These are phyloP conservation scores for Trichopoda pennipes DNA, from an alignment of 2,888 invertebrate species.

Conservation along the genomic window DNA sequence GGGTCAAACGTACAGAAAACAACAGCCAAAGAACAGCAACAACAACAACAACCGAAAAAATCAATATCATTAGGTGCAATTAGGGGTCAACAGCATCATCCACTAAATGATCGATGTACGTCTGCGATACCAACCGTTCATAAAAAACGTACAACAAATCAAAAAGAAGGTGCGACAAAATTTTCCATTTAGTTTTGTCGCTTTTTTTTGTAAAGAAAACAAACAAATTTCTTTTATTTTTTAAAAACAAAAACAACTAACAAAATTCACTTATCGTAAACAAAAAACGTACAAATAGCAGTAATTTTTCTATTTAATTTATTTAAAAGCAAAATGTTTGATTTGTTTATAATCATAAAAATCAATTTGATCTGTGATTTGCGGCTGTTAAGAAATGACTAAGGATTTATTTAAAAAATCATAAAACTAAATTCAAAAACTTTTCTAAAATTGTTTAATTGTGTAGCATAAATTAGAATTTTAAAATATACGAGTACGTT, in stretches of 20 bases:
- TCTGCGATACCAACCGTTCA: slow-evolving; percentile 83
- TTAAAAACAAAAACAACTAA: slow-evolving; percentile 45
- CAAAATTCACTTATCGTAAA: slow-evolving; percentile 43
- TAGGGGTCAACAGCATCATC: slow-evolving; percentile 83
- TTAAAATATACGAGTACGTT: slow-evolving; percentile 6
- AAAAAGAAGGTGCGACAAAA: slow-evolving; percentile 82
- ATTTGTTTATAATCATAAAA: slow-evolving; percentile 21
- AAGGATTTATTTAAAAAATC: slow-evolving; percentile 43
- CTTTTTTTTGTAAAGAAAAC: slow-evolving; percentile 68
- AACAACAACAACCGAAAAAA: slow-evolving; percentile 82
- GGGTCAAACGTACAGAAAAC: slow-evolving; percentile 88
- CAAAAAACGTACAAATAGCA: slow-evolving; percentile 42
- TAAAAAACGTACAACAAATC: slow-evolving; percentile 84
- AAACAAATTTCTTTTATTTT: slow-evolving; percentile 63
- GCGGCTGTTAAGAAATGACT: slow-evolving; percentile 50
- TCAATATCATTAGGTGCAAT: slow-evolving; percentile 91
- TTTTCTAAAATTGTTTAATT: slow-evolving; percentile 2
- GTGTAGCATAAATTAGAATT: slow-evolving; percentile 39
- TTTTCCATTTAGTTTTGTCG: slow-evolving; percentile 75
- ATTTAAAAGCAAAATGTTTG: slow-evolving; percentile 22
- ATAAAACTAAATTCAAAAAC: slow-evolving; percentile 30
- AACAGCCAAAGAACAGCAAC: slow-evolving; percentile 85
- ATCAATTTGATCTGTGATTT: slow-evolving; percentile 12
- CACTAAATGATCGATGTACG: slow-evolving; percentile 74
- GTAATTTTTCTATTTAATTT: slow-evolving; percentile 48